These are phyloP conservation scores for Spodoptera litura DNA, from an alignment of 1,140 invertebrate genomes.

Conservation along the genomic window DNA sequence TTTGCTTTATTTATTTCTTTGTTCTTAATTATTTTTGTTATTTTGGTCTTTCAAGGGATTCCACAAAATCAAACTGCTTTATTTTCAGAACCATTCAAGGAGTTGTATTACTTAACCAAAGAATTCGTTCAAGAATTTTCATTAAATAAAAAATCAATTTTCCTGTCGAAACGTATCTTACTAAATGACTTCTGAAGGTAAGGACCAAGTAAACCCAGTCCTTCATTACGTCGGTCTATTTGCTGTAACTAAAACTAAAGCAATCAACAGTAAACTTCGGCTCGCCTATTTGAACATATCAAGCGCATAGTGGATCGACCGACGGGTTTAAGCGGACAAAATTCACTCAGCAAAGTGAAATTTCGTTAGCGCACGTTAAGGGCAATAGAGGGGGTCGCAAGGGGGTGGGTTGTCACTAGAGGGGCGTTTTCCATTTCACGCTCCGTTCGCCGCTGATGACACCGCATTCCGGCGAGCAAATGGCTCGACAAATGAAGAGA, in stretches of 20 bases:
- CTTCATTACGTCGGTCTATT: constrained; percentile 23
- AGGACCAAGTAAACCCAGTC: background rate
- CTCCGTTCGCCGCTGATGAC: constrained; percentile 82
- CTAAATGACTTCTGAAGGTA: constrained; percentile 4
- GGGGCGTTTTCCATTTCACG: constrained; percentile 85
- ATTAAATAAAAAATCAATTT: background rate
- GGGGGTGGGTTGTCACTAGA: constrained; percentile 66
- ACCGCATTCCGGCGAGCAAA: constrained; percentile 82
- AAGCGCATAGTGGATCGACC: constrained; percentile 51
- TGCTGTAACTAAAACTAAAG: constrained; percentile 45
- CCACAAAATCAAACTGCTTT: too few species aligned
- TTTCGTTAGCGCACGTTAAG: constrained; percentile 77
- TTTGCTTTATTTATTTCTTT: constrained; percentile 19
- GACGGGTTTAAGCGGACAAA: constrained; percentile 53
- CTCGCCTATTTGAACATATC: constrained; percentile 60
- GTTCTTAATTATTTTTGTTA: background rate
- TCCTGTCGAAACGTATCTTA: background rate
- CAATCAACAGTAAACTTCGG: constrained; percentile 57
- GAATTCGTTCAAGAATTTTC: too few species aligned
- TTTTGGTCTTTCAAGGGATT: too few species aligned
- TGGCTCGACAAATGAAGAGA: constrained; percentile 83
- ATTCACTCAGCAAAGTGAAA: constrained; percentile 63
- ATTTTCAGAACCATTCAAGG: too few species aligned
- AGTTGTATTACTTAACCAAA: too few species aligned
- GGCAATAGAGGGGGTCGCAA: constrained; percentile 54